Conservation (phyloP, 2,797 vertebrate species). For the Onychomys arenicola region DNA sequence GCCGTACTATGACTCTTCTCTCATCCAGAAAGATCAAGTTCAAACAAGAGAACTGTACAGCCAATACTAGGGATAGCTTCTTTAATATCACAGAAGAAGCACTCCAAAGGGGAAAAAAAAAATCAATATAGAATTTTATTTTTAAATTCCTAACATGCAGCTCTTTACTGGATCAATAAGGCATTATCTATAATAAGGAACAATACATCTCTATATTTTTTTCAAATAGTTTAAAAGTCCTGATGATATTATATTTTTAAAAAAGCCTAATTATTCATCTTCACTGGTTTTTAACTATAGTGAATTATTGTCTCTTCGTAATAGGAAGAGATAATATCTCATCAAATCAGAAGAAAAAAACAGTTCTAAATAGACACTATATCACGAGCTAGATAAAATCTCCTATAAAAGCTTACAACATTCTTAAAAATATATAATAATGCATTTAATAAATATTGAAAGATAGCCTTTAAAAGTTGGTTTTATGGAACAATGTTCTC, state of each 20-base stretch:
- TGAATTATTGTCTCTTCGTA: slow-evolving; percentile 37
- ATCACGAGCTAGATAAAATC: not conserved
- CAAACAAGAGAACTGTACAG: slow-evolving; percentile 38
- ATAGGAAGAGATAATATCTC: not conserved
- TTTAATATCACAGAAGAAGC: slow-evolving; percentile 9
- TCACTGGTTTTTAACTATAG: slow-evolving; percentile 52
- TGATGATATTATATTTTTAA: slow-evolving; percentile 33
- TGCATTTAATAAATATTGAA: not conserved
- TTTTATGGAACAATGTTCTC: slow-evolving; percentile 54
- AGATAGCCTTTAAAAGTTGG: slow-evolving; percentile 46
- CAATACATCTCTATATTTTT: slow-evolving; percentile 13
- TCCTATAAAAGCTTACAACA: slow-evolving; percentile 24
- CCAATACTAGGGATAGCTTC: not conserved
- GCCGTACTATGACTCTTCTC: not conserved
- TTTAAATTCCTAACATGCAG: slow-evolving; percentile 76
- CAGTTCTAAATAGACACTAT: not conserved
- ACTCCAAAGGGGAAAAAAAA: not conserved
- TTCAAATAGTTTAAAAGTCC: slow-evolving; percentile 32
- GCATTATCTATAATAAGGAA: slow-evolving; percentile 74
- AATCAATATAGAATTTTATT: slow-evolving; percentile 60
- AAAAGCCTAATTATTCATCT: slow-evolving; percentile 2
- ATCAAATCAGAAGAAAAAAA: not conserved
- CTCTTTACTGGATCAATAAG: slow-evolving; percentile 78
- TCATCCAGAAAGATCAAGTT: slow-evolving; percentile 54
- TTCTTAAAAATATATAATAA: not conserved